Percentiles rank a stretch among this genome's conserved stretches.
phyloP scores from a whole-genome alignment of 2,797 vertebrate species.

The Thripadectes ignobilis region DNA sequence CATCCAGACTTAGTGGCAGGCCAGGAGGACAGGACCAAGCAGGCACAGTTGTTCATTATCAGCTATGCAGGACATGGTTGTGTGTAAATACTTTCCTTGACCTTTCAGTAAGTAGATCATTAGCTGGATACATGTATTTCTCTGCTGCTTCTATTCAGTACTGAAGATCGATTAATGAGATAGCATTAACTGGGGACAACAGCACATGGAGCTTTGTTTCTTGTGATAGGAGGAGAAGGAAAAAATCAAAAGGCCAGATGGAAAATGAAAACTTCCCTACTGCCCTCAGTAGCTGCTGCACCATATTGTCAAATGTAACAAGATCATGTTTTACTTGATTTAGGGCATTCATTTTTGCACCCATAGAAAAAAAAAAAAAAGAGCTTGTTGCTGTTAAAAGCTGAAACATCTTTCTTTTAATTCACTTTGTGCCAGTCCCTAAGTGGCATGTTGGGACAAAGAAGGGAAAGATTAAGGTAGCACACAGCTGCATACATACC shows the following conservation, averaged over 20 bases:
- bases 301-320: neutral
- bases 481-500: neutral
- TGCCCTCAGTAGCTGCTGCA: neutral
- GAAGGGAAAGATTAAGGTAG: neutral
- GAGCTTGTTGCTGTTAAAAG: neutral
- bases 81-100: neutral
- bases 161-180: neutral
- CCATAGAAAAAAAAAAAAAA: neutral
- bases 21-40: neutral
- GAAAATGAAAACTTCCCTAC: neutral
- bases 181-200: neutral
- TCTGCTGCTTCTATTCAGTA: neutral
- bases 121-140: neutral
- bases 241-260: neutral
- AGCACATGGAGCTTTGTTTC: neutral
- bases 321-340: fast-evolving
- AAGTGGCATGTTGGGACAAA: fast-evolving
- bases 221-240: neutral
- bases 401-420: neutral
- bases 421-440: neutral
- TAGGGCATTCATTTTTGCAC: neutral
- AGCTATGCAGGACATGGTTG: neutral
- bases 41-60: neutral
- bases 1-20: neutral
- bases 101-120: neutral